Conservation (phyloP, 1,140 invertebrate species). For the Pemphigus obesinymphae region DNA sequence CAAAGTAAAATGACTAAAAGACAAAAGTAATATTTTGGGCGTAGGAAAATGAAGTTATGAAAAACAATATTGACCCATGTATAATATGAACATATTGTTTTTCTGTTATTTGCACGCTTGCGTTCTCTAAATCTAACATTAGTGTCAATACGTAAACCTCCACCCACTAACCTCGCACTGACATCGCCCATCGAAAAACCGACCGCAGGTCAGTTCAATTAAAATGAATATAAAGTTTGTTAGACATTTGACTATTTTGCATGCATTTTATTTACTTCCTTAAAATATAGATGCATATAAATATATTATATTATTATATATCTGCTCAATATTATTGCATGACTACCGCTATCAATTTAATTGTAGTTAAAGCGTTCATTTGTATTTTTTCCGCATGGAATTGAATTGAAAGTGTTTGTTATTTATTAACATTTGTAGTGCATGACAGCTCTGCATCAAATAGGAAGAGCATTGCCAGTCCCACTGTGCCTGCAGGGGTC, state of each 20-base stretch:
- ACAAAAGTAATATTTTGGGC: not conserved
- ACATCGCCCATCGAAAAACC: constrained; percentile 43
- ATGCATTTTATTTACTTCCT: not conserved
- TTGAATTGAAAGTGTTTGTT: constrained; percentile 40
- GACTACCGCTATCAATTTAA: not conserved
- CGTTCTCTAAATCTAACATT: constrained; percentile 41
- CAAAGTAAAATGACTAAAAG: not conserved
- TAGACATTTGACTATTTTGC: not conserved
- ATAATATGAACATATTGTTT: constrained; percentile 35
- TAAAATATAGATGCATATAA: not conserved
- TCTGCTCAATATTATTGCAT: not conserved
- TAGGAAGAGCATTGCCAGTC: constrained; percentile 27
- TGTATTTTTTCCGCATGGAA: not conserved
- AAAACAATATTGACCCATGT: constrained; percentile 20
- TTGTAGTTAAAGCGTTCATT: not conserved
- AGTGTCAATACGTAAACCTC: constrained; percentile 49
- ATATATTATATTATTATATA: not conserved
- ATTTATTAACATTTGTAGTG: constrained; percentile 38
- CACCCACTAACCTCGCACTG: constrained; percentile 48
- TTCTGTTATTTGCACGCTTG: constrained; percentile 40
- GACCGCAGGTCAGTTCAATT: constrained; percentile 39
- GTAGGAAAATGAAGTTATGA: not conserved
- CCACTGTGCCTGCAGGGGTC: not conserved
- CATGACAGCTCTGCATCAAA: constrained; percentile 36
- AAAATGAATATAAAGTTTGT: too few relatives aligned